A percentile compares a stretch with the other conserved stretches of the same genome.
Evolutionary conservation across 2,888 invertebrate species (phyloP).

Genomic region (Agapostemon virescens): DNA sequence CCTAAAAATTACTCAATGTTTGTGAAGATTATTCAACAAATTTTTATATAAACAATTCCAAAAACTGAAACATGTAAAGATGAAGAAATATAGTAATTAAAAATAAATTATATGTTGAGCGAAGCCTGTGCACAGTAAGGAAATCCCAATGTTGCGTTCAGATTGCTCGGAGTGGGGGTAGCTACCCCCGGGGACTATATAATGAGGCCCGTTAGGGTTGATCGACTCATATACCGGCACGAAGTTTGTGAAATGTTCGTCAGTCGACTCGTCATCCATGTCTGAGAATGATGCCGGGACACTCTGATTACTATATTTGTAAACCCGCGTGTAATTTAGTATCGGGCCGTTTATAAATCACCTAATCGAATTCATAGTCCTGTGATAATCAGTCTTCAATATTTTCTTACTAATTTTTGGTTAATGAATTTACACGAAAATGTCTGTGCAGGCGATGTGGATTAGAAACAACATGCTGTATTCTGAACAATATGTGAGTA

Average conservation of each 20-base stretch:
- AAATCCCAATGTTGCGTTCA: no score
- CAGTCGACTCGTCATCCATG: neutral
- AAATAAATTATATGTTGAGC: neutral
- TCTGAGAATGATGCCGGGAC: neutral
- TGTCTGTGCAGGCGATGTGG: conserved; percentile 55
- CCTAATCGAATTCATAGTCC: neutral
- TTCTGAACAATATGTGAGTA: conserved; percentile 51
- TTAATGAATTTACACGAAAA: neutral
- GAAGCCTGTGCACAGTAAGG: neutral
- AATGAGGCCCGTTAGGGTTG: neutral
- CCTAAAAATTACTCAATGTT: no score
- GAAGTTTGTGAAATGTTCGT: neutral
- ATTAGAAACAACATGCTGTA: conserved; percentile 63
- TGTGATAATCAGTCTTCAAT: neutral
- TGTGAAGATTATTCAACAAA: no score
- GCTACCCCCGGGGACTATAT: conserved; percentile 17
- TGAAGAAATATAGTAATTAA: neutral
- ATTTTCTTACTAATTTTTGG: neutral
- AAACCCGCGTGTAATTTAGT: conserved; percentile 2
- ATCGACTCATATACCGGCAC: neutral
- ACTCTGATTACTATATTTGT: neutral
- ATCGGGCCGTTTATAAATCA: neutral
- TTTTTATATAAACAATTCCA: no score
- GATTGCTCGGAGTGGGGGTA: conserved; percentile 8
- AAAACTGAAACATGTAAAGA: neutral